Evolutionary conservation across 2,888 invertebrate species (phyloP).

Genomic region (Caenorhabditis virilis): DNA sequence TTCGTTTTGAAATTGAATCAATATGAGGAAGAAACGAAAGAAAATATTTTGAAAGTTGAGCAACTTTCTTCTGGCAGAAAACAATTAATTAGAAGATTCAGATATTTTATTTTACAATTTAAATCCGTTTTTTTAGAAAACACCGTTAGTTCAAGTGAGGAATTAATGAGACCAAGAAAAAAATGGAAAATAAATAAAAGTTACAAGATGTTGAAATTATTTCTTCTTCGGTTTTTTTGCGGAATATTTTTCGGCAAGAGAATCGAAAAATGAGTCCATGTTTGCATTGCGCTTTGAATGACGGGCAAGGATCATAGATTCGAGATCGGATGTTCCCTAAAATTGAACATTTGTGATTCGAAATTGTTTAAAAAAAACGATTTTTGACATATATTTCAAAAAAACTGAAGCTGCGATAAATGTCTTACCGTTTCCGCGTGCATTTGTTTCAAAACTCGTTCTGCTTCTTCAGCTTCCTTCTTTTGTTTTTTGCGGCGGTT

Average conservation of each 20-base stretch:
- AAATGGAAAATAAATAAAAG: not conserved
- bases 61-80: no score
- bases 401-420: not conserved
- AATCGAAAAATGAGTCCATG: constrained; percentile 27
- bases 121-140: no score
- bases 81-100: no score
- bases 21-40: no score
- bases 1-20: no score
- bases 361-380: not conserved
- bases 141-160: no score
- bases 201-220: constrained; percentile 6
- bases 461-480: constrained; percentile 58
- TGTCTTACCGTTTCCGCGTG: constrained; percentile 16
- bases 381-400: not conserved
- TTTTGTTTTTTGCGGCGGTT: constrained; percentile 41
- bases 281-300: constrained; percentile 21
- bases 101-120: no score
- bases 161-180: no score
- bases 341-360: constrained; percentile 3
- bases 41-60: no score
- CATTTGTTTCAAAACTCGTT: constrained; percentile 48
- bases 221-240: constrained; percentile 37
- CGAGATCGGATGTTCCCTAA: constrained; percentile 33
- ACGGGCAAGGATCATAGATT: constrained; percentile 32
- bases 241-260: constrained; percentile 46